Evolutionary conservation across 1,140 invertebrate genomes (phyloP), one percentile per base, ranked within the genome.

Genomic region (Bombus turneri): DNA sequence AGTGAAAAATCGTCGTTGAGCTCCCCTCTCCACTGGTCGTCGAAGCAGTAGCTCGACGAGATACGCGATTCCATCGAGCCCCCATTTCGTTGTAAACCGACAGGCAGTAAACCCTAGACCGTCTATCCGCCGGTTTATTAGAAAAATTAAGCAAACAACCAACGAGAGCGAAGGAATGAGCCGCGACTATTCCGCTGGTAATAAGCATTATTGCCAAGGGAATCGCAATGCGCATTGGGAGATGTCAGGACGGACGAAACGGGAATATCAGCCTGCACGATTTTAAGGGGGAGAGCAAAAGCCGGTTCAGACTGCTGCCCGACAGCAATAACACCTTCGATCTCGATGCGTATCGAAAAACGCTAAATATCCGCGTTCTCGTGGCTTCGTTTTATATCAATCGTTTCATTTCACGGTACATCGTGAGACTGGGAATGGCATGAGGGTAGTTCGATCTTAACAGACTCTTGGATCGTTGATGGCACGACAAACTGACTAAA

Each of bases 281-380:
- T 18, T 53, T 22, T 53, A 73, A 86, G 86, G 81, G 71, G 59
- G 74, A 31, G 83, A 89, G 89, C 87, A 89, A 89, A 88, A 89
- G 68, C 77, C 39, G 39, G 4, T 37, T 31, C 80, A 39, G 31
- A 31, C 22, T 66, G 47, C 39, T 81, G 22, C 41, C 82, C 73
- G 75, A 68, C 72, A 81, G 87, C 77, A 88, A 89, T 88, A 88
- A 88, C 88, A 88, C 64, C 53, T 43, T 53, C 53, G 68, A 68
- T 87, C 87, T 87, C 82, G 47, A 53, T 22, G 47, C 47, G 47
- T 93, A 93, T 94, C 90, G 94, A 92, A 93, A 94, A 94, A 94
- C 92, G 90, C 89, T 93, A 94, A 94, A 94, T 93, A 93, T 93
- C 90, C 87, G 84, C 87, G 86, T 87, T 87, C 89, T 83, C 85